Evolutionary conservation across 2,797 vertebrate genomes (phyloP), one percentile per base, ranked within the genome.

Genomic region (Corythornis leucogaster): DNA sequence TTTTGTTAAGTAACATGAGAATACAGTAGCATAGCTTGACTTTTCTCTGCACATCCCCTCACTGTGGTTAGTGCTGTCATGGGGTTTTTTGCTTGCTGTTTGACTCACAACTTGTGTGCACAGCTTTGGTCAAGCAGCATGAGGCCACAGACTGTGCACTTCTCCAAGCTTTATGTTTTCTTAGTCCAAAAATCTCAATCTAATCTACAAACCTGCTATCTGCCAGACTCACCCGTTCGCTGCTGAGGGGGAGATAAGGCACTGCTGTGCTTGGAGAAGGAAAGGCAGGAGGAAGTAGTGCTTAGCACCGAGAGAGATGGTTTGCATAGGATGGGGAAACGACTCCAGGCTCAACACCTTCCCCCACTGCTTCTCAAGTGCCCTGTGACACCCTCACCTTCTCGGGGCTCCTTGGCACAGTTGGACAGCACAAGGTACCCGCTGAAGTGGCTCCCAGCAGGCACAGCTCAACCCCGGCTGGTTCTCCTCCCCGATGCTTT

Each of bases 201-300:
- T 95, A 71, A 94, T 92, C 90, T 89, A 82, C n/a, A 61, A 50
- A 82, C 10, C 22, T 64, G 75, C 54, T 78, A 46, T 61, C 86
- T 90, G 8, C 42, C 42, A 61, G 76, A 64, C 71, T 93, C 71
- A 82, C 78, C 50, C 61, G 3, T 67, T 80, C 2, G 2, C 33
- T 57, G n/a, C 25, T 26, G 26, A 58, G 61, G 55, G 64, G 62
- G 46, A 68, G 85, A 76, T 78, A 89, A 73, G 55, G 67, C 28
- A 35, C 25, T 15, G 64, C 30, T 73, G 63, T 16, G 40, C 80
- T 25, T 55, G 66, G 43, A 89, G 87, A 55, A 80, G 66, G 21
- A 85, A 85, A 75, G 62, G 55, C 61, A 77, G 43, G 43, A 89
- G 90, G 80, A 93, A 91, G 68, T 53, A 19, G 42, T 31, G 75